Percentiles rank a stretch among this genome's conserved stretches.
Conservation (phyloP, 2,888 invertebrate genomes). For the Pycnomerus fuliginosus region DNA sequence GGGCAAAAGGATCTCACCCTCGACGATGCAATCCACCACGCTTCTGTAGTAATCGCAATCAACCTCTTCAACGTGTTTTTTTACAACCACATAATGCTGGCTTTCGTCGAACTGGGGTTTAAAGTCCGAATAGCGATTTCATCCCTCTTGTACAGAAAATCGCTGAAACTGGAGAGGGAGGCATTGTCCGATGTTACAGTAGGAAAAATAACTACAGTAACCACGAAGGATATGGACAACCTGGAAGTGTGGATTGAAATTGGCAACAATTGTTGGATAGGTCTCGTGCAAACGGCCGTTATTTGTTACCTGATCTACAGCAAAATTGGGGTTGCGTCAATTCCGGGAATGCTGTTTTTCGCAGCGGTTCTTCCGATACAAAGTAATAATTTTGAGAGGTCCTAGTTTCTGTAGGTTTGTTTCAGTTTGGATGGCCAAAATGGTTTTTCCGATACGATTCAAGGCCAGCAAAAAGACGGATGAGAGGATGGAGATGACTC, state of each 20-base stretch:
- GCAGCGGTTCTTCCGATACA: constrained; percentile 44
- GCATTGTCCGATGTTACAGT: constrained; percentile 70
- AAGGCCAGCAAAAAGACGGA: constrained; percentile 42
- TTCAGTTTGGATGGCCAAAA: constrained; percentile 37
- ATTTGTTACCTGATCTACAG: constrained; percentile 76
- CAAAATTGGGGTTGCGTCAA: constrained; percentile 55
- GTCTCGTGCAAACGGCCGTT: constrained; percentile 77
- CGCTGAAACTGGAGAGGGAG: constrained; percentile 38
- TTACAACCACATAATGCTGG: constrained; percentile 69
- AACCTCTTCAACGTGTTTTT: constrained; percentile 69
- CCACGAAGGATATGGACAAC: constrained; percentile 89
- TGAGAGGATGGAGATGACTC: constrained; percentile 34
- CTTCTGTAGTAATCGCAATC: constrained; percentile 68
- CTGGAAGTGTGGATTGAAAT: constrained; percentile 86
- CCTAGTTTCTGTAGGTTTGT: too few species aligned
- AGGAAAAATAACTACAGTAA: constrained; percentile 76
- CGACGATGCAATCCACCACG: constrained; percentile 67
- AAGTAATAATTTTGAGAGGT: constrained; percentile 27
- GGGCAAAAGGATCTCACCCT: constrained; percentile 31
- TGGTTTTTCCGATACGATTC: constrained; percentile 30
- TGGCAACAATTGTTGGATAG: constrained; percentile 88
- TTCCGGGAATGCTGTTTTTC: constrained; percentile 56
- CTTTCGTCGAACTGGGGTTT: constrained; percentile 70
- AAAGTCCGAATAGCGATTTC: constrained; percentile 76
- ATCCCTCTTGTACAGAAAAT: constrained; percentile 76